These are phyloP conservation scores for Bradypodion pumilum DNA, from an alignment of 2,797 vertebrate genomes.

Conservation along the genomic window DNA sequence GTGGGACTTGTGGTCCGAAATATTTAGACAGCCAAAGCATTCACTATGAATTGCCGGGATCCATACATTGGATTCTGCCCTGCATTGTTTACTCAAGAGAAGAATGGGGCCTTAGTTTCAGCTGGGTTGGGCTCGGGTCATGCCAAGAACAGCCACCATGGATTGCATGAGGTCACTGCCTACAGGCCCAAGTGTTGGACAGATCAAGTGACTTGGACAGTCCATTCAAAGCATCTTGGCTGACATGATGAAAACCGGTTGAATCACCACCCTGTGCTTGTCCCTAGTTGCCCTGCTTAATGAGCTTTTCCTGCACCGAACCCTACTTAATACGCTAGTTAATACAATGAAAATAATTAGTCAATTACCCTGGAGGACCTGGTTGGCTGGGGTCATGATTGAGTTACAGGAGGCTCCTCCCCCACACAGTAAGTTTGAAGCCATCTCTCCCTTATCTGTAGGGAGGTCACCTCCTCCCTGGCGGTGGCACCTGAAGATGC, in stretches of 20 bases:
- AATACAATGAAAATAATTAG: conserved; percentile 62
- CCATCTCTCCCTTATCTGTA: neutral
- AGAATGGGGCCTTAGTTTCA: neutral
- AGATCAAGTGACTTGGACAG: neutral
- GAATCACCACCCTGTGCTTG: conserved; percentile 34
- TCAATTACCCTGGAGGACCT: conserved; percentile 50
- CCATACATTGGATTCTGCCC: neutral
- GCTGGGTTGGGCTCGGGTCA: neutral
- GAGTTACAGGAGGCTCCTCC: neutral
- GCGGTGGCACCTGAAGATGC: neutral
- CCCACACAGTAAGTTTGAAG: neutral
- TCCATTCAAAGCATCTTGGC: neutral
- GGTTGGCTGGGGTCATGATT: neutral
- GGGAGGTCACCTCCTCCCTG: neutral
- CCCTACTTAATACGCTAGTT: conserved; percentile 54
- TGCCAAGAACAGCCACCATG: neutral
- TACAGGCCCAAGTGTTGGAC: neutral
- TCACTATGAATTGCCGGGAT: accelerated
- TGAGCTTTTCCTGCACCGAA: conserved; percentile 65
- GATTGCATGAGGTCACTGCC: neutral
- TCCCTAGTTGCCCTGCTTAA: conserved; percentile 58
- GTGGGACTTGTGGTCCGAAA: too few species aligned
- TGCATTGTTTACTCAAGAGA: accelerated
- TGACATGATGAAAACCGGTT: neutral
- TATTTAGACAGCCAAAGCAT: too few species aligned